A percentile compares a stretch with the other conserved stretches of the same genome.
These are phyloP conservation scores for Venturia canescens DNA, from an alignment of 1,140 invertebrate species.

Conservation along the genomic window DNA sequence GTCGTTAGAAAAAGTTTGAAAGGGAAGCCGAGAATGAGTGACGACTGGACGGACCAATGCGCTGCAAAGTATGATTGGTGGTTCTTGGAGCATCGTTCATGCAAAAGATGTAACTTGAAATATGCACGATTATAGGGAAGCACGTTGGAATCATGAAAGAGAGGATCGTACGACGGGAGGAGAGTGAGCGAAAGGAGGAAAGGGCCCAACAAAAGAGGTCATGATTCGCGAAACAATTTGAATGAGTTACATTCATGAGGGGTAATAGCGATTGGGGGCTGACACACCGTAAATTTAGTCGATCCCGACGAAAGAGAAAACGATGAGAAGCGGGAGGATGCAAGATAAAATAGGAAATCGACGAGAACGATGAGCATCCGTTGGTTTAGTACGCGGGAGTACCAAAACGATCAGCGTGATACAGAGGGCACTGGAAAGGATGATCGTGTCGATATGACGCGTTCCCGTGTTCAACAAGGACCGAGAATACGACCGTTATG, in stretches of 20 bases:
- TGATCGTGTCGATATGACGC: constrained; percentile 37
- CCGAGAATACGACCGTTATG: constrained; percentile 54
- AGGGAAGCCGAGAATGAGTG: not conserved
- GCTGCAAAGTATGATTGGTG: not conserved
- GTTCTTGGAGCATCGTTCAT: not conserved
- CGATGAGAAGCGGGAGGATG: constrained; percentile 13
- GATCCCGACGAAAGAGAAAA: constrained; percentile 16
- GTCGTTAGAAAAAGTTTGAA: not conserved
- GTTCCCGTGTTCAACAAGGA: constrained; percentile 44
- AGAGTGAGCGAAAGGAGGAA: not conserved
- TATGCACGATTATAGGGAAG: not conserved
- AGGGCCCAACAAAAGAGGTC: constrained; percentile 31
- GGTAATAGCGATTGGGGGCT: constrained; percentile 50
- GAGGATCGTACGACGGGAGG: not conserved
- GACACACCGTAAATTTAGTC: constrained; percentile 49
- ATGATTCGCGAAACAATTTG: constrained; percentile 51
- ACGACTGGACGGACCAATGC: not conserved
- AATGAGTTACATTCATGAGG: constrained; percentile 51
- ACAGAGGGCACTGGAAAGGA: not conserved
- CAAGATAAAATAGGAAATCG: constrained; percentile 32
- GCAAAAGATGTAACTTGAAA: constrained; percentile 12
- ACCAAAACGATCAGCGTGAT: not conserved
- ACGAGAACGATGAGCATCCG: constrained; percentile 28
- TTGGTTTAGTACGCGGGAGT: not conserved
- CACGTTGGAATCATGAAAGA: not conserved